Base-by-base conservation (phyloP, 2,888 invertebrate species). In the Eristalinus sepulchralis region DNA sequence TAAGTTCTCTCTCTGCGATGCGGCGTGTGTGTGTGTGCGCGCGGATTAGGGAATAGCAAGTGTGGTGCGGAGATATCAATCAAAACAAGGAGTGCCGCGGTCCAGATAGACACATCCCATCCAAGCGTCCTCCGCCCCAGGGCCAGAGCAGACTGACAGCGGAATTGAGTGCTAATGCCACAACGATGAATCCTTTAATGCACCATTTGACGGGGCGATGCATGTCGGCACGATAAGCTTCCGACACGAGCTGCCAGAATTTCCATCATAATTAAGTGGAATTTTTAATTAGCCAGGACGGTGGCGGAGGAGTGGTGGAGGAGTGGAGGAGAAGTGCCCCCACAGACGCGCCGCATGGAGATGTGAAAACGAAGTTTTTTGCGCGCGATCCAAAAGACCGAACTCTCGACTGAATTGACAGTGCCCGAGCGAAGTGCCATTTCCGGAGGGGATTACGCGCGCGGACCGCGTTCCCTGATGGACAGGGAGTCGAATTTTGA, bases 211-310 rank as follows among this genome's bases (percentile, higher is more conserved):
- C 39, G 72, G 76, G 72, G 20, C 72, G 64, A 73, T 86, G 85
- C 85, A 82, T 83, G 86, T 78, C 83, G 75, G 71, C 86, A 86
- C 71, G 82, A 83, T 83, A 83, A 86, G 86, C 83, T 86, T 79
- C 83, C 75, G 86, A 79, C 83, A 79, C 78, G 62, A 78, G 78
- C 78, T 83, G 82, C 73, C 86, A 73, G 36, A 67, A 72, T 59
- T 84, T 76, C 71, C 78, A 83, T 86, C 78, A 86, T 86, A 83
- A 83, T 83, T 83, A 86, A 86, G 83, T 47, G 83, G 83, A 86
- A 79, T 83, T 79, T 86, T 78, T 86, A 86, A 86, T 83, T 78
- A 78, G 83, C 70, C 78, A 33, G 57, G 36, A 10, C 20, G 4
- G 33, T 13, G n/a, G 53, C 62, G 62, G 17, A 13, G 0, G 60